These are phyloP conservation scores for Heliocidaris erythrogramma DNA, from an alignment of 35 echinoderm and acorn worm genomes.

Conservation along the genomic window DNA sequence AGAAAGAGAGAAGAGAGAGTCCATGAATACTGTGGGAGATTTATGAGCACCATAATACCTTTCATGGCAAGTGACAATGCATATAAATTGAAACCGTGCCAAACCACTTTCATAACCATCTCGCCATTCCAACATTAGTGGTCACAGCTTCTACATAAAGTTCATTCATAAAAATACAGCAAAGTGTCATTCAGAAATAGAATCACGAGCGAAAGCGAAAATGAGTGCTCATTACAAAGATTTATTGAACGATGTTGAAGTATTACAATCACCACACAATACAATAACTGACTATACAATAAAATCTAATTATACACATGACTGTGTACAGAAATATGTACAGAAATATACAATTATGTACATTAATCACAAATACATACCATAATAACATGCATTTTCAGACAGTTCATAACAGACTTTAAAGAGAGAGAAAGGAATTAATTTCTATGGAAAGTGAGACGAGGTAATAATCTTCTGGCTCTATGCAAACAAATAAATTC, in stretches of 20 bases:
- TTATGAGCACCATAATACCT: not conserved
- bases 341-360: not conserved
- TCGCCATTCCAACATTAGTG: not conserved
- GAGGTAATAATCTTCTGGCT: no score
- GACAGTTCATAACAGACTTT: no score
- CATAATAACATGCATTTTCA: no score
- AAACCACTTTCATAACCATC: not conserved
- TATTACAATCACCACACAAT: not conserved
- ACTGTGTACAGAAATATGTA: not conserved
- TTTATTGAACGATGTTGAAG: not conserved
- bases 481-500: no score
- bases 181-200: not conserved
- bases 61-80: not conserved
- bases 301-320: not conserved
- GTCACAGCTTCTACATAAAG: not conserved
- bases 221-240: not conserved
- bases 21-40: not conserved
- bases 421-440: no score
- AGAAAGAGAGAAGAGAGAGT: no score
- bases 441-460: no score
- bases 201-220: not conserved
- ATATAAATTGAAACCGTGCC: not conserved
- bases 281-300: not conserved
- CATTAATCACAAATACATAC: not conserved
- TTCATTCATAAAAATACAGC: not conserved